phyloP scores from a whole-genome alignment of 2,797 vertebrate genomes.

The Presbytis comata region DNA sequence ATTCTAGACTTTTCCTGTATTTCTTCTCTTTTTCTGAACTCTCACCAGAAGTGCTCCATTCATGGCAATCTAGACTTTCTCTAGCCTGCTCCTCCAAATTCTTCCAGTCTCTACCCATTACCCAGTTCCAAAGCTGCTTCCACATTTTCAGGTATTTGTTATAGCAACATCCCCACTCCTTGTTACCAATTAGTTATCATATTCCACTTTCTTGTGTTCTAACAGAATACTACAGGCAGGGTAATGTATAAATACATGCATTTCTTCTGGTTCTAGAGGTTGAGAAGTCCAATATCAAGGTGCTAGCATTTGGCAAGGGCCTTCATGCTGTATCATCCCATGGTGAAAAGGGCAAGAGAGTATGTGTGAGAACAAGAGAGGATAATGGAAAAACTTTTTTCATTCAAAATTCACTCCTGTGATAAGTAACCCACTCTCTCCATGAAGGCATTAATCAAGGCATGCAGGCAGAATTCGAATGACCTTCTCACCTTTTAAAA shows the following conservation, averaged over 20 bases:
- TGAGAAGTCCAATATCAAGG: background rate
- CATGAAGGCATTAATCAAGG: background rate
- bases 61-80: background rate
- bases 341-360: background rate
- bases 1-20: background rate
- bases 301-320: background rate
- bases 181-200: background rate
- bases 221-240: background rate
- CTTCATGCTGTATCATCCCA: background rate
- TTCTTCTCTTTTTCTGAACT: background rate
- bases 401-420: background rate
- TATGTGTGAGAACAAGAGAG: background rate
- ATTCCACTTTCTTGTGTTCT: background rate
- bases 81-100: background rate
- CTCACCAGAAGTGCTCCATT: background rate
- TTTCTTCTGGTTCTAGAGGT: background rate
- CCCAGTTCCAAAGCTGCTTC: background rate
- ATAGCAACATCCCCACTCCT: background rate
- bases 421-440: background rate
- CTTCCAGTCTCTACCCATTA: background rate
- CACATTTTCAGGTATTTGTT: background rate
- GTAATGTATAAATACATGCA: background rate
- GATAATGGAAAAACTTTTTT: background rate
- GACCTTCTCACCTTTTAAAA: background rate
- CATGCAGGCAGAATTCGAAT: background rate